Evolutionary conservation across 2,888 invertebrate species (phyloP), one percentile per base, ranked within the genome.

Genomic region (Xestobium rufovillosum): DNA sequence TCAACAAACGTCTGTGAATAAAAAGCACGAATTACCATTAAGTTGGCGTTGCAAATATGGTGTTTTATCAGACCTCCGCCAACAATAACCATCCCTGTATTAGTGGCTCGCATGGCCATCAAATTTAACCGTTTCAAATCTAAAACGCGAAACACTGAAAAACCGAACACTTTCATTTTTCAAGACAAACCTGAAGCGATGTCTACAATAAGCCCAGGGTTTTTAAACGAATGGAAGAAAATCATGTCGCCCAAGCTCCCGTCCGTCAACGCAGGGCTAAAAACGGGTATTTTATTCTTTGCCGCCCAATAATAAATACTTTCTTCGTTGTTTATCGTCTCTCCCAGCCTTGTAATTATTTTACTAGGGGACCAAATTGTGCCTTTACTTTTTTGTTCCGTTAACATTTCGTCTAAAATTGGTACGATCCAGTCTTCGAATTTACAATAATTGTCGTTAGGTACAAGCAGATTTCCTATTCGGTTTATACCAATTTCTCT

Each of bases 371-470:
- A 87, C 97, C 98, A 99, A 1, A 85, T 59, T 0, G 66, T 70
- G 3, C 76, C 73, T 47, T 80, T 76, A 39, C 73, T 68, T 36
- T 79, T 77, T 63, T 98, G 97, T 59, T 97, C 94, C 26, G 75
- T 67, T 4, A 96, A 62, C 85, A 98, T 86, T 61, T 83, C 78
- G 57, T 96, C 87, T 3, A 99, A 71, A 43, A 91, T 72, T 0
- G 98, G 98, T 68, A 86, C 89, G 1, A 95, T 73, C 97, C 97
- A 99, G 57, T 94, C 88, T 66, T 98, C 96, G 69, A 98, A 98
- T 50, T 80, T 75, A 58, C 97, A 97, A 63, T 99, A 99, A 67
- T 98, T 98, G 53, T 92, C 83, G 68, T 99, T 99, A 1, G 98
- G 98, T 0, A 97, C 94, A 31, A 98, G 70, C 27, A 99, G 73